Base-by-base conservation (phyloP, 2,888 invertebrate genomes). In the Sarcophaga caerulescens region DNA sequence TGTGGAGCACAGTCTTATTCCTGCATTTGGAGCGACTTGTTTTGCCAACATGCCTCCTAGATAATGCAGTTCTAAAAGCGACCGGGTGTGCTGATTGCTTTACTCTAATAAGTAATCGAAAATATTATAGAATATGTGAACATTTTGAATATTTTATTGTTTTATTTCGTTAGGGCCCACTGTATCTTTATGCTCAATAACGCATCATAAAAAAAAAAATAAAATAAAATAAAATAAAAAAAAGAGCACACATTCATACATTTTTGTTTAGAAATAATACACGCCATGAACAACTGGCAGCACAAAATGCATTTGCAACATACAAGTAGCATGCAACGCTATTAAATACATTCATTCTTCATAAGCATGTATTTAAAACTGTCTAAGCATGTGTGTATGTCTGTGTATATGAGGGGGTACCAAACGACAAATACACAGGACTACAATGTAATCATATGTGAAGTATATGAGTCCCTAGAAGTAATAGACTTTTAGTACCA, bases 241-340 rank as follows among this genome's bases (percentile, higher is more conserved):
- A 47, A 47, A 47, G 14, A 47, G 14, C 11, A 47, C 14, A 47
- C 14, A 14, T 14, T 14, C 12, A 47, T 47, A 47, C 11, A 47
- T 47, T 47, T 47, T 11, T 47, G 47, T 14, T 47, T 47, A 19
- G 25, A 12, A 63, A 25, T 47, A 47, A 14, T 14, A 47, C 21
- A 52, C 19, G 52, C 14, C 35, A 75, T 52, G 23, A 19, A 44
- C 73, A 60, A 52, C 17, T 23, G 60, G 45, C 60, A 69, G 35
- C 35, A 45, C 60, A 69, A 69, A 70, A 25, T 78, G 62, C 52
- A 63, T 78, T 70, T 62, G 14, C 47, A 35, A 19, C 47, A 35
- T 65, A 52, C 14, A 35, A 66, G 57, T 59, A 57, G 5, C 35
- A 35, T 35, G 57, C 23, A 76, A 23, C 12, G 47, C 21, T 52